phyloP scores from a whole-genome alignment of 2,113 vertebrate species.

The Egretta garzetta region DNA sequence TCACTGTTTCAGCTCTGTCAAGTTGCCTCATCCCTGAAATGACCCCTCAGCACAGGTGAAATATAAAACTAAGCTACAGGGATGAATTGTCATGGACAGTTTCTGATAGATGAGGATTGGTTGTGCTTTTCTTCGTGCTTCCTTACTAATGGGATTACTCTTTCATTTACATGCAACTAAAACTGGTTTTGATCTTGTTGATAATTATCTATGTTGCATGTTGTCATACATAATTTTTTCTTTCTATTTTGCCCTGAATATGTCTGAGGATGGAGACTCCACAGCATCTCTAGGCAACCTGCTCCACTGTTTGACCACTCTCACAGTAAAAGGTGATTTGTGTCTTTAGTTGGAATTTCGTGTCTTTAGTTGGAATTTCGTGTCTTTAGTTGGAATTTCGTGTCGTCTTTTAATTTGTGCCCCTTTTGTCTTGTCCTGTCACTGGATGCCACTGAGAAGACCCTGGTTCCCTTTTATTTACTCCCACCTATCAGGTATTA shows the following conservation, averaged over 20 bases:
- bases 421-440: neutral
- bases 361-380: neutral
- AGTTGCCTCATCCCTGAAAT: neutral
- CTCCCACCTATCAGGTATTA: neutral
- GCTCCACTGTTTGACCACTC: neutral
- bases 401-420: neutral
- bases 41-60: neutral
- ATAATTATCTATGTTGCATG: neutral
- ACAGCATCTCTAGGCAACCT: neutral
- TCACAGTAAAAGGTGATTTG: neutral
- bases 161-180: neutral
- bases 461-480: neutral
- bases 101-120: neutral
- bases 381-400: neutral
- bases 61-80: neutral
- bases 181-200: neutral
- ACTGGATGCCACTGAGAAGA: neutral
- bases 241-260: neutral
- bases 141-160: neutral
- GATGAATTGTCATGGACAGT: neutral
- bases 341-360: neutral
- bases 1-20: neutral
- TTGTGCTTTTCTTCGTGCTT: neutral
- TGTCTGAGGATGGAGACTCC: neutral
- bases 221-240: neutral